Percentiles rank a stretch among this genome's conserved stretches.
phyloP scores from a whole-genome alignment of 1,140 invertebrate species.

The Drosophila auraria region DNA sequence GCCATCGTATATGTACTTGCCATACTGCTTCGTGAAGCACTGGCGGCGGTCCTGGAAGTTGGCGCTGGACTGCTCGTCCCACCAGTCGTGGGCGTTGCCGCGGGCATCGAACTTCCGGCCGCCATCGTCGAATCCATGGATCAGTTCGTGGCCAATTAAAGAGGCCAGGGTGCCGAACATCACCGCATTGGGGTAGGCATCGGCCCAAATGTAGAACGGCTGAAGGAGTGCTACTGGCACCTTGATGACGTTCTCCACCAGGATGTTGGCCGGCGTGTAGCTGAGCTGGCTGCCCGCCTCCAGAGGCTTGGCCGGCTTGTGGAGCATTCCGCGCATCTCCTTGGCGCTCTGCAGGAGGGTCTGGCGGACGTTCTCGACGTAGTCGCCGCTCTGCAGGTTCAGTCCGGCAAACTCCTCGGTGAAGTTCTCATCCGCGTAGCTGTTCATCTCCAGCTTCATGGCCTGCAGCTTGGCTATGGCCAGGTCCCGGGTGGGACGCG shows the following conservation, averaged over 20 bases:
- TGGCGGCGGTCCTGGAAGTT: constrained; percentile 51
- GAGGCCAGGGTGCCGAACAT: constrained; percentile 88
- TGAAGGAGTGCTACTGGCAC: constrained; percentile 72
- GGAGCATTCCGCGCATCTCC: constrained; percentile 33
- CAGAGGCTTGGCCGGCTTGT: constrained; percentile 54
- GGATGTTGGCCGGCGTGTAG: constrained; percentile 72
- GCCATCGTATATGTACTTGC: constrained; percentile 55
- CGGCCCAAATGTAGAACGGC: constrained; percentile 67
- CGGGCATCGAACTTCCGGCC: constrained; percentile 96
- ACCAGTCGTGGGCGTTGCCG: constrained; percentile 86
- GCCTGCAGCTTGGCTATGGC: constrained; percentile 67
- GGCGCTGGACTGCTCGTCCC: constrained; percentile 58
- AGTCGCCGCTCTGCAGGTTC: constrained; percentile 34
- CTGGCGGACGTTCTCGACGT: constrained; percentile 49
- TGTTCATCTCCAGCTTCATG: constrained; percentile 67
- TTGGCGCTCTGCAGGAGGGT: neutral
- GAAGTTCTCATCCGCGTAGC: constrained; percentile 55
- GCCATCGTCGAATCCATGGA: constrained; percentile 88
- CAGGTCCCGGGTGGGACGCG: constrained; percentile 38
- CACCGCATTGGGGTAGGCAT: constrained; percentile 71
- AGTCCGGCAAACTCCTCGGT: constrained; percentile 62
- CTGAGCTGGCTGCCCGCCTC: constrained; percentile 59
- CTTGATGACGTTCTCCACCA: constrained; percentile 71
- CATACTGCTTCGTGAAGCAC: constrained; percentile 74
- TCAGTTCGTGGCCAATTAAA: constrained; percentile 90